These are phyloP conservation scores for Cenopis cana DNA, from an alignment of 2,888 invertebrate species.

Conservation along the genomic window DNA sequence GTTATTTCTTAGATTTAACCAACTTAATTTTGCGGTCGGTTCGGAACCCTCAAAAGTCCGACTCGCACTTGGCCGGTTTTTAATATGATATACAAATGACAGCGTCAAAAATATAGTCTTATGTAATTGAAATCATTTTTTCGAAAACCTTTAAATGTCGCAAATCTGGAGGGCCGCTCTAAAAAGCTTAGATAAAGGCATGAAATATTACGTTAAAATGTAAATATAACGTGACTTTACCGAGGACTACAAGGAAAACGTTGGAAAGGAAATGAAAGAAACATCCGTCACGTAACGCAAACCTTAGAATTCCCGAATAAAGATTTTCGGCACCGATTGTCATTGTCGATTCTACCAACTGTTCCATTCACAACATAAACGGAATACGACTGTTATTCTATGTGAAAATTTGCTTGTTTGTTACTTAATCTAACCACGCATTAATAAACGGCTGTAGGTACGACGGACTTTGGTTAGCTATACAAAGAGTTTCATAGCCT, in stretches of 20 bases:
- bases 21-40: too few relatives aligned
- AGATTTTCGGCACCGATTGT: constrained; percentile 2
- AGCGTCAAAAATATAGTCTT: too few relatives aligned
- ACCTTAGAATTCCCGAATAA: constrained; percentile 4
- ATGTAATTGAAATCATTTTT: background rate
- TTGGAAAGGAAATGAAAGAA: constrained; percentile 19
- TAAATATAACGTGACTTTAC: constrained; percentile 7
- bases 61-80: too few relatives aligned
- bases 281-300: constrained; percentile 16
- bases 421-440: too few relatives aligned
- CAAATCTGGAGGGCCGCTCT: background rate
- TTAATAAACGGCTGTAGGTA: too few relatives aligned
- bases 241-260: background rate
- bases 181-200: background rate
- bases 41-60: too few relatives aligned
- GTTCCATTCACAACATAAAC: background rate
- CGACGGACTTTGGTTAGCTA: too few relatives aligned
- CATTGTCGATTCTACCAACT: background rate
- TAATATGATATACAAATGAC: too few relatives aligned
- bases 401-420: too few relatives aligned
- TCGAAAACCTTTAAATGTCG: background rate
- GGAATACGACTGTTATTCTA: background rate
- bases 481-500: too few relatives aligned
- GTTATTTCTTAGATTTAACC: too few relatives aligned
- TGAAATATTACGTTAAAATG: background rate